Percentiles rank a stretch among this genome's conserved stretches.
Evolutionary conservation across 2,888 invertebrate genomes (phyloP).

Genomic region (Limnephilus lunatus): DNA sequence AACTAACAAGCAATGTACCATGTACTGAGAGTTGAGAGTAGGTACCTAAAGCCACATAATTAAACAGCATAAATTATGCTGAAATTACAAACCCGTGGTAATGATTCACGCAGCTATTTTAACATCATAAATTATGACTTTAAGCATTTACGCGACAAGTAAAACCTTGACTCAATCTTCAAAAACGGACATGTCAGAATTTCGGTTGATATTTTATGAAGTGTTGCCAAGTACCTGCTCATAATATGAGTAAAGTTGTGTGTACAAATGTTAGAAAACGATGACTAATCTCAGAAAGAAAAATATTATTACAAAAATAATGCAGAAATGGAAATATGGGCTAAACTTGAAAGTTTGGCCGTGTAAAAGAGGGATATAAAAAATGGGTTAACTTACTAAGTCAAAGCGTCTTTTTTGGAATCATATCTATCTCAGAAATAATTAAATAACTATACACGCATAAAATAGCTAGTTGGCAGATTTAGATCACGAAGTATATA

Average conservation of each 20-base stretch:
- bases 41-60: no score
- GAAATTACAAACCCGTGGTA: background rate
- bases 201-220: background rate
- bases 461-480: no score
- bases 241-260: no score
- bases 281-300: background rate
- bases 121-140: background rate
- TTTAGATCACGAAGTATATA: background rate
- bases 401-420: no score
- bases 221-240: background rate
- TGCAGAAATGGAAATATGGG: background rate
- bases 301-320: background rate
- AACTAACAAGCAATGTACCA: background rate
- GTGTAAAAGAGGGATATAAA: no score
- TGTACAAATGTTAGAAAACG: background rate
- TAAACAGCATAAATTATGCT: background rate
- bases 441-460: background rate
- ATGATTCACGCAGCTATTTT: background rate
- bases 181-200: background rate
- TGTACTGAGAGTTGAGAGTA: background rate
- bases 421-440: background rate
- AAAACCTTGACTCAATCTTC: background rate
- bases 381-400: no score
- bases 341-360: no score
- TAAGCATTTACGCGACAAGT: background rate